Percentiles rank a stretch among this genome's conserved stretches.
phyloP scores from a whole-genome alignment of 2,797 vertebrate genomes.

The Geotrypetes seraphini region DNA sequence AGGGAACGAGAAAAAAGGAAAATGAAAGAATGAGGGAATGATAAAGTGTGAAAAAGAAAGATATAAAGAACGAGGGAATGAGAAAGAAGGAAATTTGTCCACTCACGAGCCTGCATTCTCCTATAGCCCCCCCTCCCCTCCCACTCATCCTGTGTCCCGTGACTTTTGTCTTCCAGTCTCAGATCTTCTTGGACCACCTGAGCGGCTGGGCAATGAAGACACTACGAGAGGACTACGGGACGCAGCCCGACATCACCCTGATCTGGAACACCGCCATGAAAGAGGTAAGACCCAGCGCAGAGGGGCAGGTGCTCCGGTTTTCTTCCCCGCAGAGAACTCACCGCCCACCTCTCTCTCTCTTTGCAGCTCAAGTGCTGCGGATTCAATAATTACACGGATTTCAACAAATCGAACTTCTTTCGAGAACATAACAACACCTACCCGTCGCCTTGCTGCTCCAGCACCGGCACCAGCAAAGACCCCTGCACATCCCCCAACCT shows the following conservation, averaged over 20 bases:
- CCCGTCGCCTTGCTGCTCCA: background rate
- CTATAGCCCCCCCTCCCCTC: too few relatives aligned
- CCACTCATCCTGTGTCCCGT: too few relatives aligned
- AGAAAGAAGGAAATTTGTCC: too few relatives aligned
- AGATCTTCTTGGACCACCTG: conserved; percentile 38
- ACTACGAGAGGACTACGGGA: conserved; percentile 48
- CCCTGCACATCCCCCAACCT: background rate
- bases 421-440: background rate
- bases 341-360: background rate
- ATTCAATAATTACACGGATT: conserved; percentile 12
- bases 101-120: too few relatives aligned
- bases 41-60: too few relatives aligned
- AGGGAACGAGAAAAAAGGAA: too few relatives aligned
- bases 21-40: too few relatives aligned
- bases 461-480: too few relatives aligned
- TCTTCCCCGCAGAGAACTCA: background rate
- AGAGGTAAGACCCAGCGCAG: conserved; percentile 26
- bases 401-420: conserved; percentile 8
- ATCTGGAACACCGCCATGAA: conserved; percentile 62
- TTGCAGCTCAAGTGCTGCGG: conserved; percentile 19
- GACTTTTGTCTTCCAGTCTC: conserved; percentile 31
- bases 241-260: conserved; percentile 36
- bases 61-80: too few relatives aligned
- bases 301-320: too few relatives aligned
- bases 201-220: conserved; percentile 22